These are phyloP conservation scores for Gymnogyps californianus DNA, from an alignment of 2,113 vertebrate genomes.

Conservation along the genomic window DNA sequence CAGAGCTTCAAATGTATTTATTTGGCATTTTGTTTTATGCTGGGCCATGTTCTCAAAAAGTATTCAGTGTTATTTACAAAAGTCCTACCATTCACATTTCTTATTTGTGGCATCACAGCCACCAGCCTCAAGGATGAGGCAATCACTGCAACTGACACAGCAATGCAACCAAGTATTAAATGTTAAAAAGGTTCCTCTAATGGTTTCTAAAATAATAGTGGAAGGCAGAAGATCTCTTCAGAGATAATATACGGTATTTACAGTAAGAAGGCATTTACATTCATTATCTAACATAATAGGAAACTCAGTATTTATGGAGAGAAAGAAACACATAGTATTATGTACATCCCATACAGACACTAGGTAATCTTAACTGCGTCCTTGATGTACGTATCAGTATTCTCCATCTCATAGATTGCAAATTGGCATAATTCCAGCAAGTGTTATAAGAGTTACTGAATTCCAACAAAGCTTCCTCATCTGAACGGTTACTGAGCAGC, in stretches of 20 bases:
- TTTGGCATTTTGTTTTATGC: background rate
- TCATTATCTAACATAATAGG: background rate
- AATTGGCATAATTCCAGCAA: background rate
- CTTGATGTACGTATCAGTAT: background rate
- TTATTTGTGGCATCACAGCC: background rate
- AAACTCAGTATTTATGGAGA: background rate
- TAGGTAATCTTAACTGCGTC: background rate
- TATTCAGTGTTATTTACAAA: background rate
- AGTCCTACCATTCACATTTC: background rate
- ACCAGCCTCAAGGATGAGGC: background rate
- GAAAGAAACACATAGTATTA: background rate
- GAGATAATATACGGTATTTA: background rate
- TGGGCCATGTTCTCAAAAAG: background rate
- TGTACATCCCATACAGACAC: background rate
- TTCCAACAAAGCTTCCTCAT: background rate
- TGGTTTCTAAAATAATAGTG: background rate
- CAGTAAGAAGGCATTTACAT: background rate
- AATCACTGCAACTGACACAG: background rate
- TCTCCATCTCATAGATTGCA: background rate
- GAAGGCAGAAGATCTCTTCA: background rate
- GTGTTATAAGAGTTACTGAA: background rate
- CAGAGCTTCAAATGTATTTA: background rate
- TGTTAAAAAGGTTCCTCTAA: background rate
- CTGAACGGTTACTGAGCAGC: background rate
- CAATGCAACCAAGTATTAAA: background rate